phyloP scores from a whole-genome alignment of 2,888 invertebrate genomes.

The Criorhina ranunculi region DNA sequence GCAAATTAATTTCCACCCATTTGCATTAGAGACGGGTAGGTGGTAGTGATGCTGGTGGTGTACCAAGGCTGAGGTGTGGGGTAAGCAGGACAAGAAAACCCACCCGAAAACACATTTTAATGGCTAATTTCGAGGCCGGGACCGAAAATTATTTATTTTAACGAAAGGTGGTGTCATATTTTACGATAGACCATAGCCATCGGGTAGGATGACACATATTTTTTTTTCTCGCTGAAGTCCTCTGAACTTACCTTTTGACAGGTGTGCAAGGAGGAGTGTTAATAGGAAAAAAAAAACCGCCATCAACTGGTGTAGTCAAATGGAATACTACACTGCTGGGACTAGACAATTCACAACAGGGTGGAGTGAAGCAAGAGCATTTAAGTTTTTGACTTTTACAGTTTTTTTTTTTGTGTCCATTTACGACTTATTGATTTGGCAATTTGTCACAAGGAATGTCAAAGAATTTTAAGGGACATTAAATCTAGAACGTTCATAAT shows the following conservation, averaged over 20 bases:
- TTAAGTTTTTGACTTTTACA: constrained; percentile 58
- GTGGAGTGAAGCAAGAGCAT: constrained; percentile 23
- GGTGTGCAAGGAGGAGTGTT: background rate
- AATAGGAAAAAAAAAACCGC: constrained; percentile 2
- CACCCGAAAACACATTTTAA: constrained; percentile 70
- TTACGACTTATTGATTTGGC: constrained; percentile 68
- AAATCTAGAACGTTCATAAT: background rate
- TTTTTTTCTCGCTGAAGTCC: constrained; percentile 29
- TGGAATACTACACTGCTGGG: constrained; percentile 45
- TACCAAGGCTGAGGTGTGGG: constrained; percentile 5
- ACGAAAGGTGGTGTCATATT: constrained; percentile 70
- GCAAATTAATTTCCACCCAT: constrained; percentile 76
- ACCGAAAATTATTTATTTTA: constrained; percentile 69
- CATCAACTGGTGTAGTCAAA: constrained; percentile 46
- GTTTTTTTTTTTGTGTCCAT: constrained; percentile 28
- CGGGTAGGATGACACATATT: constrained; percentile 54
- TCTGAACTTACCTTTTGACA: constrained; percentile 31
- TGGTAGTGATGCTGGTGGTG: constrained; percentile 65
- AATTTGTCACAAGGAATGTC: constrained; percentile 52
- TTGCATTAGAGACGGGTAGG: constrained; percentile 60
- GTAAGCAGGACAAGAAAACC: constrained; percentile 33
- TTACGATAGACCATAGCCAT: constrained; percentile 60
- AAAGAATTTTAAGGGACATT: constrained; percentile 36
- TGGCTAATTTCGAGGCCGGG: constrained; percentile 63
- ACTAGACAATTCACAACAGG: constrained; percentile 50